These are phyloP conservation scores for Hipparchia sbordonii DNA, from an alignment of 2,888 invertebrate species.

Conservation along the genomic window DNA sequence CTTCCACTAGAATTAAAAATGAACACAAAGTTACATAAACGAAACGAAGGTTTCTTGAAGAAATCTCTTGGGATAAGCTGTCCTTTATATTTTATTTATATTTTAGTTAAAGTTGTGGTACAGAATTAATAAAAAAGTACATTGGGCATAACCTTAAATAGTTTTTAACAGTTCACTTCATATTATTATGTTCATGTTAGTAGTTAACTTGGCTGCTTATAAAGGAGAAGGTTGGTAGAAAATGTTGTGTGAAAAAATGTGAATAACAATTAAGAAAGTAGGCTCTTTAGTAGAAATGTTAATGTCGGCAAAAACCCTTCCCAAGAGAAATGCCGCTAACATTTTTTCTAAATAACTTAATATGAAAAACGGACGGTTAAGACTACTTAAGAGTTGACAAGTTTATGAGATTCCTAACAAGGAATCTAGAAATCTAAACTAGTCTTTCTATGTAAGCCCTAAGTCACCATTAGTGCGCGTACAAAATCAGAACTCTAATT, in stretches of 20 bases:
- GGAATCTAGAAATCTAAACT: conserved; percentile 27
- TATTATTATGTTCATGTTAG: too few relatives aligned
- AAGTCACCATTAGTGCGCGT: neutral
- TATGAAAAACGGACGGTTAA: conserved; percentile 15
- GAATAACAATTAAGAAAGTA: conserved; percentile 6
- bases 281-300: neutral
- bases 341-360: conserved; percentile 24
- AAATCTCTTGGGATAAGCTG: too few relatives aligned
- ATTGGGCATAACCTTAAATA: too few relatives aligned
- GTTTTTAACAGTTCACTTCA: too few relatives aligned
- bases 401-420: conserved; percentile 25
- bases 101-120: too few relatives aligned
- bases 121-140: too few relatives aligned
- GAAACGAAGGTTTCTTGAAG: too few relatives aligned
- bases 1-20: too few relatives aligned
- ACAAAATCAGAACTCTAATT: neutral
- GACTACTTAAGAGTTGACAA: conserved; percentile 20
- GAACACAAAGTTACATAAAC: too few relatives aligned
- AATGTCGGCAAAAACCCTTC: conserved; percentile 10
- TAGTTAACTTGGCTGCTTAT: neutral
- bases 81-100: too few relatives aligned
- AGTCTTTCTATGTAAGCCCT: neutral
- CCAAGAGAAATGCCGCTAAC: conserved; percentile 17
- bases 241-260: neutral
- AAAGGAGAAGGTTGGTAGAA: neutral